Conservation (phyloP, 2,113 vertebrate genomes). For the Danio rerio region DNA sequence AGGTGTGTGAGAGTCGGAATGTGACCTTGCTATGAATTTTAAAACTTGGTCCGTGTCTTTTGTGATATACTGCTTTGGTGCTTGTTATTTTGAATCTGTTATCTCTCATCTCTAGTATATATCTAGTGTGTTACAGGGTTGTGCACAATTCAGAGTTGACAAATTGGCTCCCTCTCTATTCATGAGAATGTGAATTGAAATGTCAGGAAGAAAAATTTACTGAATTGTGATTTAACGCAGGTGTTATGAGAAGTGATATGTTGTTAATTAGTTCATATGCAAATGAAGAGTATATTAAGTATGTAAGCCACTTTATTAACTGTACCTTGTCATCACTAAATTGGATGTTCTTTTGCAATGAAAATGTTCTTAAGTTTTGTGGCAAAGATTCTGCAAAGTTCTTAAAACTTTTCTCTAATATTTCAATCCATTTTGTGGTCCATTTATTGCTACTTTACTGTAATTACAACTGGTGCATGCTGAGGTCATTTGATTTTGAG, state of each 20-base stretch:
- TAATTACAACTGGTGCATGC: no score
- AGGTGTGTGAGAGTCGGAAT: background rate
- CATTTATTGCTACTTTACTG: no score
- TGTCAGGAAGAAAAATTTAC: background rate
- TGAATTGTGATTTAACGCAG: background rate
- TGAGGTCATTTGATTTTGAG: no score
- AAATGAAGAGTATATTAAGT: no score
- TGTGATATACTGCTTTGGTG: background rate
- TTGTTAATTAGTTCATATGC: background rate
- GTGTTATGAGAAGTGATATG: background rate
- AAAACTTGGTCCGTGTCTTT: background rate
- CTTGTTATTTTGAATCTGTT: background rate
- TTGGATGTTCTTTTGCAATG: no score
- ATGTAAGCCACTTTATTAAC: no score
- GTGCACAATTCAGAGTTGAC: background rate
- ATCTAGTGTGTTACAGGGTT: background rate
- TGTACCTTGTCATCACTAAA: no score
- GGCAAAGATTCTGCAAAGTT: no score
- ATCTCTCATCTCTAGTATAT: background rate
- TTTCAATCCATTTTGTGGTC: no score
- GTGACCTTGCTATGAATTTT: constrained; percentile 8
- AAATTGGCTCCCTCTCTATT: background rate
- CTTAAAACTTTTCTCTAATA: no score
- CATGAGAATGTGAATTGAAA: background rate
- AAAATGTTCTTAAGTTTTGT: no score